These are phyloP conservation scores for Caenorhabditis brenneri DNA, from an alignment of 1,140 invertebrate genomes.

Conservation along the genomic window DNA sequence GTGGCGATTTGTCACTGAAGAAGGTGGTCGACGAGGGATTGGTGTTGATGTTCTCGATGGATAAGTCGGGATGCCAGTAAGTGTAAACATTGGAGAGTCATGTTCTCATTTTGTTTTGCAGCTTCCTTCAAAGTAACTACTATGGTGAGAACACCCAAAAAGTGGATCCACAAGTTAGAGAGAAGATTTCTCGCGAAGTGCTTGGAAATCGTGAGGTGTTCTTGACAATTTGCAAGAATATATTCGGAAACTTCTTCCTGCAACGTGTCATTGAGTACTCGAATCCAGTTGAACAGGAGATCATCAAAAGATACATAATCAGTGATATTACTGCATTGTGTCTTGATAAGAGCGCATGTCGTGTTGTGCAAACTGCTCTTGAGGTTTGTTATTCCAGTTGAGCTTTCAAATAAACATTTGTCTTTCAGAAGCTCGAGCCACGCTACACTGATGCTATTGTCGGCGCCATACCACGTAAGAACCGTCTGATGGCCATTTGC, in stretches of 20 bases:
- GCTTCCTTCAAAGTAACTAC: conserved; percentile 49
- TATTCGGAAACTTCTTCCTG: conserved; percentile 60
- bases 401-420: neutral
- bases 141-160: neutral
- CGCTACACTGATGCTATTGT: neutral
- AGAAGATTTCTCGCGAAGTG: neutral
- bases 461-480: conserved; percentile 11
- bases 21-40: neutral
- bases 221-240: conserved; percentile 49
- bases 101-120: no score
- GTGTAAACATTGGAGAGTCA: no score
- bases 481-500: conserved; percentile 42
- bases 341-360: conserved; percentile 55
- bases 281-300: conserved; percentile 2
- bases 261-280: conserved; percentile 45
- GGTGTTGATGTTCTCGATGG: conserved; percentile 32
- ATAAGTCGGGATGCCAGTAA: conserved; percentile 51
- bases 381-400: conserved; percentile 17
- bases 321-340: conserved; percentile 47
- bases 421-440: conserved; percentile 20
- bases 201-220: conserved; percentile 39
- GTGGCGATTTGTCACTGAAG: neutral
- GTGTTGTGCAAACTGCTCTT: conserved; percentile 57
- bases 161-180: neutral
- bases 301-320: neutral